These are phyloP conservation scores for Gorsachius goisagi DNA, from an alignment of 2,113 vertebrate genomes.

Conservation along the genomic window DNA sequence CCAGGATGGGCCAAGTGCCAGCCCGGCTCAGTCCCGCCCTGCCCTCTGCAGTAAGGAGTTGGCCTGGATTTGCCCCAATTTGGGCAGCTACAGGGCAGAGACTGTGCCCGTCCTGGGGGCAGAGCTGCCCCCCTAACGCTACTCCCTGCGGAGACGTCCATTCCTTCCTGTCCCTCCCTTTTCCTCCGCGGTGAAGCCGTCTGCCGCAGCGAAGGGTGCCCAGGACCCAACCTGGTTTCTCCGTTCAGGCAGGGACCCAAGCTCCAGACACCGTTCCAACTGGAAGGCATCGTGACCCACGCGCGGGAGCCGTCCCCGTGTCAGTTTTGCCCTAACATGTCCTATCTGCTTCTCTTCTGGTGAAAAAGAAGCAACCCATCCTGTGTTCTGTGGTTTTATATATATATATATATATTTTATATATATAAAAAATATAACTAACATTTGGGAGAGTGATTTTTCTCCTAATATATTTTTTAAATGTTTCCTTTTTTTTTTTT, in stretches of 20 bases:
- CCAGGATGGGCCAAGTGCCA: neutral
- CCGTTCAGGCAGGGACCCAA: neutral
- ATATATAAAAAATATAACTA: slow-evolving; percentile 20
- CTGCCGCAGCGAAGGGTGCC: neutral
- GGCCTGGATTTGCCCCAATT: neutral
- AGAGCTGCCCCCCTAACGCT: neutral
- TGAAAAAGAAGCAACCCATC: neutral
- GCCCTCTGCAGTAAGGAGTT: neutral
- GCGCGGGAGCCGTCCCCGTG: fast-evolving
- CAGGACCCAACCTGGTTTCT: neutral
- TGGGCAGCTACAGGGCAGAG: neutral
- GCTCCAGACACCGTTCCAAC: neutral
- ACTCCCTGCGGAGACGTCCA: fast-evolving
- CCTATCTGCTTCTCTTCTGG: neutral
- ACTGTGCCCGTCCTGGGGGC: fast-evolving
- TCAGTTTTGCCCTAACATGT: neutral
- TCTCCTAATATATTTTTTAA: slow-evolving; percentile 23
- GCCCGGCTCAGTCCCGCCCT: too few relatives aligned
- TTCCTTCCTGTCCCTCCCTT: neutral
- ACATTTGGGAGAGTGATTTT: neutral
- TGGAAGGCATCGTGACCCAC: neutral
- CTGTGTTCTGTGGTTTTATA: neutral
- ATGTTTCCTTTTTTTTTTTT: neutral
- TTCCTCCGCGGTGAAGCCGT: neutral
- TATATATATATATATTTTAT: neutral